Percentiles rank a stretch among this genome's conserved stretches.
These are phyloP conservation scores for Trypoxylus dichotomus DNA, from an alignment of 1,140 invertebrate species.

Conservation along the genomic window DNA sequence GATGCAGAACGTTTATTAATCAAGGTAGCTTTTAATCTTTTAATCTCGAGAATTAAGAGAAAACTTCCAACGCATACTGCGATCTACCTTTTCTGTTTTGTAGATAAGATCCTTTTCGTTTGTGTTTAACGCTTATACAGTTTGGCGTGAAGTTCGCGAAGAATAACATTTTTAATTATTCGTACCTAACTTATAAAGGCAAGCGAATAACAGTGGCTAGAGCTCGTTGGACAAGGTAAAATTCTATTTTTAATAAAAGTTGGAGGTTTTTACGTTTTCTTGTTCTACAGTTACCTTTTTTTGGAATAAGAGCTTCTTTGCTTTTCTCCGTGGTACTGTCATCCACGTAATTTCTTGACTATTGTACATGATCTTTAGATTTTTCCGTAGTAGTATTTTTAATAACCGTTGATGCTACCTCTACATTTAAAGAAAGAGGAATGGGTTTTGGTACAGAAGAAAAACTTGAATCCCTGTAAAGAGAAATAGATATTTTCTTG, in stretches of 20 bases:
- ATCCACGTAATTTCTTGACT: no score
- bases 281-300: no score
- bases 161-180: constrained; percentile 1
- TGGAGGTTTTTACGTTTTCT: no score
- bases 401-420: no score
- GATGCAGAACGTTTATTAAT: neutral
- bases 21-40: neutral
- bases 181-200: neutral
- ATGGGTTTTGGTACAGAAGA: no score
- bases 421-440: no score
- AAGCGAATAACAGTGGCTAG: neutral
- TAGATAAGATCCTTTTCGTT: neutral
- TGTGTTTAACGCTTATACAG: neutral
- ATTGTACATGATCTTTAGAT: no score
- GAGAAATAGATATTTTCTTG: no score
- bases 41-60: neutral
- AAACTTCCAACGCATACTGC: neutral
- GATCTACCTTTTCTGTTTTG: neutral
- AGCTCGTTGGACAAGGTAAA: neutral
- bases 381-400: no score
- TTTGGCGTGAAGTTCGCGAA: neutral
- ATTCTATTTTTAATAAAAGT: neutral
- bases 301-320: no score
- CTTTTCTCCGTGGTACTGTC: no score
- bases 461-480: no score